Percentiles rank a stretch among this genome's conserved stretches.
phyloP scores from a whole-genome alignment of 1,140 invertebrate genomes.

The Zaprionus camerounensis region DNA sequence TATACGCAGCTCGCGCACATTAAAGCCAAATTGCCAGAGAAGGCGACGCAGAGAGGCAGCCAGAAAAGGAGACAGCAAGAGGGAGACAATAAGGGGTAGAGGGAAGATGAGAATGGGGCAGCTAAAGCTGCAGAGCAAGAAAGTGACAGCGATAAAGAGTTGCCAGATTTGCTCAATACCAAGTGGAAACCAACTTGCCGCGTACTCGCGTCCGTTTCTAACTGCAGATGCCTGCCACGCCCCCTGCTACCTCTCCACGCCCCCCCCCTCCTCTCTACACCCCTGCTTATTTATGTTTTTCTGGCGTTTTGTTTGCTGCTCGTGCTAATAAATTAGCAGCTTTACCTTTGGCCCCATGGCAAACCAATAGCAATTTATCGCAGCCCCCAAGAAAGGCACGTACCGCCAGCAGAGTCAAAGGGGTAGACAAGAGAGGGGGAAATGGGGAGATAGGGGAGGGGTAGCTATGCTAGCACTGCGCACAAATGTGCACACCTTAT shows the following conservation, averaged over 20 bases:
- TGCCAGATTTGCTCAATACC: constrained; percentile 37
- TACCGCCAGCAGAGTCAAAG: constrained; percentile 23
- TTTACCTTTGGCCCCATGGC: constrained; percentile 74
- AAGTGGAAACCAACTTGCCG: constrained; percentile 31
- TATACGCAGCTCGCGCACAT: constrained; percentile 65
- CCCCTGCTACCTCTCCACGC: not conserved
- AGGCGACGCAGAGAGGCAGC: not conserved
- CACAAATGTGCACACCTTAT: constrained; percentile 75
- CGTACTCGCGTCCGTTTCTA: constrained; percentile 41
- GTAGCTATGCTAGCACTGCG: not conserved
- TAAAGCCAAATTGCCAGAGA: constrained; percentile 56
- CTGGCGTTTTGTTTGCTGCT: constrained; percentile 70
- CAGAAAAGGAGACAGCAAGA: not conserved
- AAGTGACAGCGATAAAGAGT: constrained; percentile 9
- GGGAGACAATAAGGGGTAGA: not conserved
- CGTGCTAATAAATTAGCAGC: constrained; percentile 76
- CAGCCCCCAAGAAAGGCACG: constrained; percentile 69
- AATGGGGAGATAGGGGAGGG: not conserved
- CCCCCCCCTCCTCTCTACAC: not conserved
- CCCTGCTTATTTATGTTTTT: constrained; percentile 70
- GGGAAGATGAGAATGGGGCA: not conserved
- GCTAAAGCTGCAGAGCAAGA: not conserved
- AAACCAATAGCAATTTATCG: constrained; percentile 81
- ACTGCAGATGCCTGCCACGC: not conserved
- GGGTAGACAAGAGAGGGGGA: not conserved